These are phyloP conservation scores for Erythrocercus mccallii DNA, from an alignment of 2,113 vertebrate genomes.

Conservation along the genomic window DNA sequence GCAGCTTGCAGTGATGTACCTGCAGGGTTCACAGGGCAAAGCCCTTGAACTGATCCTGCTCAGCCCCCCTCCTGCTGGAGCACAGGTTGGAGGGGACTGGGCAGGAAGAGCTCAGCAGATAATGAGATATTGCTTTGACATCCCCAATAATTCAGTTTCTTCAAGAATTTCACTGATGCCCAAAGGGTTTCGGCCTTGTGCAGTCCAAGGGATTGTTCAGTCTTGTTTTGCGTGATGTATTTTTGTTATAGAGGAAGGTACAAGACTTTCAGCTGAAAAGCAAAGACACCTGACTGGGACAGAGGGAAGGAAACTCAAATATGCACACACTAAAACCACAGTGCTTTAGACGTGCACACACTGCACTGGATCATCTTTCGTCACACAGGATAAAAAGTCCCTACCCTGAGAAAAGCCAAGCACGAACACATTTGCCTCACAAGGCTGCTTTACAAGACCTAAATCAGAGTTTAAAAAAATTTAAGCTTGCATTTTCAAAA, in stretches of 20 bases:
- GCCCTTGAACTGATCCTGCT: background rate
- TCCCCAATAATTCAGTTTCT: background rate
- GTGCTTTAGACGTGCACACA: background rate
- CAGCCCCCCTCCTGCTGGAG: background rate
- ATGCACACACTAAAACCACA: rapidly evolving
- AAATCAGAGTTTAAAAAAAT: background rate
- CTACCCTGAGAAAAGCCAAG: background rate
- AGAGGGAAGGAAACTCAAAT: background rate
- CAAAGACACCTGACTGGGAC: background rate
- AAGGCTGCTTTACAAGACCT: background rate
- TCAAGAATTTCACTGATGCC: background rate
- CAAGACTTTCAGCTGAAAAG: background rate
- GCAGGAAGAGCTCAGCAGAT: background rate
- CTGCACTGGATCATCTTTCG: background rate
- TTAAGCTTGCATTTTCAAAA: background rate
- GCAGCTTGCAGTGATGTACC: background rate
- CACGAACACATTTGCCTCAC: background rate
- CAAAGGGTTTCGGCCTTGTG: background rate
- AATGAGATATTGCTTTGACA: background rate
- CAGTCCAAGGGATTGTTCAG: background rate
- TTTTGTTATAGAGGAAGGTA: background rate
- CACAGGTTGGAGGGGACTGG: background rate
- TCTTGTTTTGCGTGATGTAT: background rate
- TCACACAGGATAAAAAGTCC: background rate
- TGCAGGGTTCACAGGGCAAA: background rate